Evolutionary conservation across 1,140 invertebrate species (phyloP).

Genomic region (Pantala flavescens): DNA sequence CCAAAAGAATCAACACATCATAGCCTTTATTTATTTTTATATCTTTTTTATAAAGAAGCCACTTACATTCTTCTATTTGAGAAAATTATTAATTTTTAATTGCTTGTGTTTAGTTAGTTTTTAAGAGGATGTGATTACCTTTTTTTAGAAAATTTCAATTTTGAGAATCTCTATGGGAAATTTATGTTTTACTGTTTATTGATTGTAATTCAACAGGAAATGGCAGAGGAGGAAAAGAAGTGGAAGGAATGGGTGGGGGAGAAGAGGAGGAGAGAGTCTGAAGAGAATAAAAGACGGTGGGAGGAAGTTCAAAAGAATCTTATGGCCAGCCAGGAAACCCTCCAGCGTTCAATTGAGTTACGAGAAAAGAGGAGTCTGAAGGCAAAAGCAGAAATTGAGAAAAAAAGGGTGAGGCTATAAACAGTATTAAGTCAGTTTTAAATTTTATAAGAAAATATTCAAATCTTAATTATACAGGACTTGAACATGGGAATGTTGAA

Average conservation of each 20-base stretch:
- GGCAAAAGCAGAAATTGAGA: not conserved
- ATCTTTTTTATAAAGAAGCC: too few relatives aligned
- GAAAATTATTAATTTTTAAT: too few relatives aligned
- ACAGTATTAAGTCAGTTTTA: not conserved
- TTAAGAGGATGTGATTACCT: too few relatives aligned
- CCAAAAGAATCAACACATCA: too few relatives aligned
- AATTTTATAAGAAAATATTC: not conserved
- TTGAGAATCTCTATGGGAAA: too few relatives aligned
- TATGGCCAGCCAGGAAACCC: not conserved
- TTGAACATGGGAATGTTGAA: too few relatives aligned
- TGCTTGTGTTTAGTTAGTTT: too few relatives aligned
- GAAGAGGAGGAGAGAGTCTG: conserved; percentile 22
- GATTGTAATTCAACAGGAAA: not conserved
- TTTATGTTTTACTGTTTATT: too few relatives aligned
- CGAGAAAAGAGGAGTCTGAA: not conserved
- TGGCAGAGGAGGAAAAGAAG: conserved; percentile 12
- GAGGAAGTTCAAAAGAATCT: not conserved
- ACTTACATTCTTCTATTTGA: too few relatives aligned
- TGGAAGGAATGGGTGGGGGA: conserved; percentile 21
- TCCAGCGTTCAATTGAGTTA: not conserved
- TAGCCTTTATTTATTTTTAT: too few relatives aligned
- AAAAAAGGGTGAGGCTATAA: conserved; percentile 19
- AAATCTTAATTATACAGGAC: too few relatives aligned
- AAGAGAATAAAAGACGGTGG: conserved; percentile 17
- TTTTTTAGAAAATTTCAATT: too few relatives aligned